These are phyloP conservation scores for Andinoacara biseriatus DNA, from an alignment of 2,113 vertebrate species.

Conservation along the genomic window DNA sequence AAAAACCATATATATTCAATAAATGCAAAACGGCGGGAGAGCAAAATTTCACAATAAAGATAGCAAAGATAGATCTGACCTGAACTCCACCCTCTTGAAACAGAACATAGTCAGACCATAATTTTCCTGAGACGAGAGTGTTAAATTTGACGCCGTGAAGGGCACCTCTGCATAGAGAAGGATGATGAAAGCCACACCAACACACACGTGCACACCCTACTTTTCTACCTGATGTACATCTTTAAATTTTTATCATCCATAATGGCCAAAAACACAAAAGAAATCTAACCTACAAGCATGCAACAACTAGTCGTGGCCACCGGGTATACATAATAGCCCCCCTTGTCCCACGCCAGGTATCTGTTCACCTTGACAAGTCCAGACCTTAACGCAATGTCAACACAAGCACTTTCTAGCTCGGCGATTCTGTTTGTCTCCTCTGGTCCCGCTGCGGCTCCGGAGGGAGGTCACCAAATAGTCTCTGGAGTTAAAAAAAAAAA, in stretches of 20 bases:
- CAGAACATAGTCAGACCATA: slow-evolving; percentile 51
- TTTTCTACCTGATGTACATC: slow-evolving; percentile 36
- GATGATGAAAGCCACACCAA: slow-evolving; percentile 44
- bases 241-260: slow-evolving; percentile 62
- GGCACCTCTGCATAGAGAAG: slow-evolving; percentile 50
- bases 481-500: slow-evolving; percentile 70
- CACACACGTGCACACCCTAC: background rate
- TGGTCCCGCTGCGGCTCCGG: slow-evolving; percentile 74
- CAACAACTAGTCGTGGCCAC: slow-evolving; percentile 5
- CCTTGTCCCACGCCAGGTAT: slow-evolving; percentile 68
- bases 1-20: slow-evolving; percentile 41
- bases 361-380: slow-evolving; percentile 78
- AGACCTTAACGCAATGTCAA: slow-evolving; percentile 69
- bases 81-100: slow-evolving; percentile 65
- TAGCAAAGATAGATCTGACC: slow-evolving; percentile 62
- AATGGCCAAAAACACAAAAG: slow-evolving; percentile 41
- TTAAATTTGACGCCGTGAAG: slow-evolving; percentile 76
- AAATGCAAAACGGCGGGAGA: slow-evolving; percentile 59
- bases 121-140: slow-evolving; percentile 74
- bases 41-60: slow-evolving; percentile 63
- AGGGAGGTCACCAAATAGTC: slow-evolving; percentile 84
- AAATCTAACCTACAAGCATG: slow-evolving; percentile 48
- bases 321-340: slow-evolving; percentile 78
- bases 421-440: slow-evolving; percentile 61
- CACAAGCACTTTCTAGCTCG: slow-evolving; percentile 60